Base-by-base conservation (phyloP, 2,797 vertebrate species). In the Fundulus diaphanus region DNA sequence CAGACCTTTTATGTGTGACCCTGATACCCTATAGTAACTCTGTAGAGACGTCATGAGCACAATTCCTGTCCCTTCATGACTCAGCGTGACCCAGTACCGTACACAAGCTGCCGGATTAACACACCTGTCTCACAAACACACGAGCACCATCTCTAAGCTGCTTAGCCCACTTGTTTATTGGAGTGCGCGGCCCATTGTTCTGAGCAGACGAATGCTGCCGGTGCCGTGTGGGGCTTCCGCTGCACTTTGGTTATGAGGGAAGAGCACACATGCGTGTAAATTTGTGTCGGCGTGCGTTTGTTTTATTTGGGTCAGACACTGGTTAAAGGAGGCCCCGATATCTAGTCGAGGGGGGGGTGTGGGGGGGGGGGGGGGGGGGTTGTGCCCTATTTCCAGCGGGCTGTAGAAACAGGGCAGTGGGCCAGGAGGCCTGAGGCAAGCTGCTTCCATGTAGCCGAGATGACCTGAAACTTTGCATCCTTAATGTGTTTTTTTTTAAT, bases 381-480 rank as follows among this genome's bases (percentile, higher is more conserved):
- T 40, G 40, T 65, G 61, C 22, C 27, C 35, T 40, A 65, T 65
- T 65, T 40, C 4, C 37, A 73, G 63, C 71, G 75, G 79, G 31
- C 61, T 44, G 73, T 56, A 44, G 82, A 92, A 90, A 75, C 91
- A 89, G 92, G 92, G 75, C 86, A 91, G 87, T 88, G 77, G 89
- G 80, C 33, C 81, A 82, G 66, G 35, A 73, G 31, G 76, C 37
- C 83, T 73, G 57, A 44, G 57, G 40, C 63, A 74, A 44, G 61
- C 74, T 71, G 61, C 70, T 67, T 63, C 63, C 67, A 63, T 77
- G 66, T 77, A 80, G 44, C 37, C 11, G 29, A 12, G 54, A 67
- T 77, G 74, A 89, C 68, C 69, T 61, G 71, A 84, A 70, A 81
- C 33, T 71, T 57, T 66, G 11, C 13, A 78, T 48, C 18, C 73